Base-by-base conservation (phyloP, 2,888 invertebrate genomes). In the Eilema griseolum region DNA sequence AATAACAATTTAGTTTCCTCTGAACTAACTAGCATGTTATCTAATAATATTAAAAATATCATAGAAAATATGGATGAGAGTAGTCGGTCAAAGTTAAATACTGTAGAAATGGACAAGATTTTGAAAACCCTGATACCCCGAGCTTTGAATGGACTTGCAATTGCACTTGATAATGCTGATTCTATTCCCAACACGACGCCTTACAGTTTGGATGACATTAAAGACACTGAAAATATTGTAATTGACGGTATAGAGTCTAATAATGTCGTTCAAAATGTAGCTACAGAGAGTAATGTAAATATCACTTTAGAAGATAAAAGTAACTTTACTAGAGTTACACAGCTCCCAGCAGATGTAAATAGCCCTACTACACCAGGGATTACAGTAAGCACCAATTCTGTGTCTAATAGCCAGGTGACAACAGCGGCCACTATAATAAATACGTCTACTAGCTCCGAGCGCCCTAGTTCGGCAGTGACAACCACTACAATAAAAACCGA, bases 1-100 rank as follows among this genome's bases (percentile, higher is more conserved):
- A 93, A 93, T 89, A 95, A 94, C 79, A 92, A 92, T 85, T 85
- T 95, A 90, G 92, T 95, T 67, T 95, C 95, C 74, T 91, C 93
- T 75, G 94, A 93, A 93, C 92, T 95, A 95, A 95, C 95, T 89
- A 95, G 95, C 95, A 95, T 95, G 95, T 90, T 95, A 79, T 89
- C 95, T 81, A 94, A 91, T 92, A 94, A 93, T 82, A 95, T 95
- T 83, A 90, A 85, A 87, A 88, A 87, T 88, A 94, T 95, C 81
- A 90, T 95, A 70, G 84, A 90, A 86, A 92, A 91, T 83, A 93
- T 95, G 93, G 94, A 95, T 82, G 92, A 92, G 76, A 89, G 89
- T 23, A 93, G 91, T 89, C 93, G 88, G 89, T 89, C 90, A 83
- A 94, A 91, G 90, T 90, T 96, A 86, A 81, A 74, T 61, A 92